Evolutionary conservation across 2,113 vertebrate genomes (phyloP), one percentile per base, ranked within the genome.

Genomic region (Vireo altiloquus): DNA sequence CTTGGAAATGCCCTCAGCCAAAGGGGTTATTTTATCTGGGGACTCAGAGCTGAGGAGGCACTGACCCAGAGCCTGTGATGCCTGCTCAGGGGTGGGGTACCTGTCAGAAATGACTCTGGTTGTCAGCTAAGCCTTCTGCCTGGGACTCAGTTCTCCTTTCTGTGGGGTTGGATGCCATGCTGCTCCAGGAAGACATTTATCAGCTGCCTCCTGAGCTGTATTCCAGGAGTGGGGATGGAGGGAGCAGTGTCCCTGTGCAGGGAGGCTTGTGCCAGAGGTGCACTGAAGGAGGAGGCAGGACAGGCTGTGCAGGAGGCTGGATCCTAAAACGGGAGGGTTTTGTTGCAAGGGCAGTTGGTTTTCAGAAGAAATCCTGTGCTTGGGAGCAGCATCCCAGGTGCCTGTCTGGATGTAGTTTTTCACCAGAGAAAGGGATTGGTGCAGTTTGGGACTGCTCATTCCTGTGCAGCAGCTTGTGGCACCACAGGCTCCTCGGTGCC

Each of bases 371-470:
- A 12, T 65, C 22, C 15, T 31, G 52, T 1, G 0, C 30, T 31
- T 35, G 68, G 70, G 47, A 81, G 33, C 60, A n/a, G 50, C n/a
- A n/a, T 46, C 22, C 35, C 27, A 40, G 27, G 13, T 63, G 35
- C 18, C 33, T 56, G 64, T 9, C 27, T 37, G 50, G 24, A 17
- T 20, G 31, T 8, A 0, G 11, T 16, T 35, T 53, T 46, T 19
- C 72, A 16, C 31, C 0, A 0, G 50, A 28, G 59, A 25, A 59
- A 30, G 42, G n/a, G 50, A 31, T 39, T 3, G 1, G 7, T 17
- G 49, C 31, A 33, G 50, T 24, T n/a, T 56, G 57, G 35, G 63
- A 5, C 22, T 3, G 47, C 46, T 83, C 22, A 2, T 39, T 79
- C 22, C 79, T 72, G 25, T 40, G 80, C 90, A 61, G 89, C 79